Base-by-base conservation (phyloP, 2,113 vertebrate genomes). In the Argyrosomus japonicus region DNA sequence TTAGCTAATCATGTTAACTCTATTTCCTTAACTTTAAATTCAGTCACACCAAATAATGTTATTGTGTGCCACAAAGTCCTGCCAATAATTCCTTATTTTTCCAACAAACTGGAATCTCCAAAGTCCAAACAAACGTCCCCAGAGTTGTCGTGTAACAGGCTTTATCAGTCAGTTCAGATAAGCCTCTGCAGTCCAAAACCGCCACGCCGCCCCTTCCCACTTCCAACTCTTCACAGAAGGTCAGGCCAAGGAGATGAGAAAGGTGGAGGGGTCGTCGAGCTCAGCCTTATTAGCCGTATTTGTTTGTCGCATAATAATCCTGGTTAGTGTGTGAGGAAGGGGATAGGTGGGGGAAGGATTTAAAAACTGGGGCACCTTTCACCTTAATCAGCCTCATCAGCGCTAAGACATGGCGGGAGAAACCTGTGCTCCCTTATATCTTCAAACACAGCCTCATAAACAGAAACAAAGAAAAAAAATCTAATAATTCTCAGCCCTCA, bases 271-370 rank as follows among this genome's bases (percentile, higher is more conserved):
- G 83, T 71, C 15, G 5, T 19, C 3, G 2, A 54, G 80, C 72
- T 86, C 47, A 79, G 63, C 27, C 84, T 11, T 78, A 88, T 89
- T 78, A 87, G 83, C 62, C 25, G 12, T 6, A 53, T 77, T 87
- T 84, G 62, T 86, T 84, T 75, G 43, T 73, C 72, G 14, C 15
- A 84, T 69, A 81, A 71, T 88, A 71, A 86, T 82, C 87, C 85
- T 27, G 13, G 79, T 83, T 54, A 65, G 68, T 12, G 61, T n/a
- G 25, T 8, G 68, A 17, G 21, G 36, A 0, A 6, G 53, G 48
- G 6, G 11, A 15, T 40, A 40, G 36, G 36, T 40, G 29, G 3
- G n/a, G 13, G 61, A 15, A 0, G 27, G 71, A 48, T 74, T 84
- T 61, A 53, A 75, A 87, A 76, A 68, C 25, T 40, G 71, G 19